phyloP scores from a whole-genome alignment of 2,113 vertebrate genomes.

The Lates calcarifer region DNA sequence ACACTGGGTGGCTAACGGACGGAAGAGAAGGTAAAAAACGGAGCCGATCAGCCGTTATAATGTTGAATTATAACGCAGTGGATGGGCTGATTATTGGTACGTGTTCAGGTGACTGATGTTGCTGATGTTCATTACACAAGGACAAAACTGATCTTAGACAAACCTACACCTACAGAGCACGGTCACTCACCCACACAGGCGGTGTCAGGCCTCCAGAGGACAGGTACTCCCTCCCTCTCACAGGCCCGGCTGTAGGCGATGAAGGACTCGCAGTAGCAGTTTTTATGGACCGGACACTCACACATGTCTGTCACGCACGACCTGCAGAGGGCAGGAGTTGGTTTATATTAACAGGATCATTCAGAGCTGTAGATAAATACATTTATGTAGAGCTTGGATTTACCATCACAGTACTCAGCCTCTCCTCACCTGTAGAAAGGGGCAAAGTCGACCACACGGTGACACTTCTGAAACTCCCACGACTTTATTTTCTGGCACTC shows the following conservation, averaged over 20 bases:
- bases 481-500: slow-evolving; percentile 97
- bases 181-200: slow-evolving; percentile 91
- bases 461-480: slow-evolving; percentile 96
- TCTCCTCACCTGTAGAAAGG: slow-evolving; percentile 90
- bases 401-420: neutral
- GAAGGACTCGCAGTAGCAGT: slow-evolving; percentile 98
- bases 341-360: neutral
- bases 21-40: too few species aligned
- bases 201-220: slow-evolving; percentile 91
- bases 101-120: too few species aligned
- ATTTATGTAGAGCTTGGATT: too few species aligned
- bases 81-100: too few species aligned
- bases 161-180: neutral
- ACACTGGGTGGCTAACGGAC: slow-evolving; percentile 90
- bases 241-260: slow-evolving; percentile 95
- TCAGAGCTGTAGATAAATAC: neutral
- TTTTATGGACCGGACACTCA: slow-evolving; percentile 96
- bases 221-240: slow-evolving; percentile 90
- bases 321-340: slow-evolving; percentile 75
- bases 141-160: neutral
- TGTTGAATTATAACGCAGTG: neutral
- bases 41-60: too few species aligned
- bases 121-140: too few species aligned
- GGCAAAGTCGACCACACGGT: slow-evolving; percentile 91
- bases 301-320: slow-evolving; percentile 99